Base-by-base conservation (phyloP, 92 coral and sea anemone genomes). In the Phenganax marumi region DNA sequence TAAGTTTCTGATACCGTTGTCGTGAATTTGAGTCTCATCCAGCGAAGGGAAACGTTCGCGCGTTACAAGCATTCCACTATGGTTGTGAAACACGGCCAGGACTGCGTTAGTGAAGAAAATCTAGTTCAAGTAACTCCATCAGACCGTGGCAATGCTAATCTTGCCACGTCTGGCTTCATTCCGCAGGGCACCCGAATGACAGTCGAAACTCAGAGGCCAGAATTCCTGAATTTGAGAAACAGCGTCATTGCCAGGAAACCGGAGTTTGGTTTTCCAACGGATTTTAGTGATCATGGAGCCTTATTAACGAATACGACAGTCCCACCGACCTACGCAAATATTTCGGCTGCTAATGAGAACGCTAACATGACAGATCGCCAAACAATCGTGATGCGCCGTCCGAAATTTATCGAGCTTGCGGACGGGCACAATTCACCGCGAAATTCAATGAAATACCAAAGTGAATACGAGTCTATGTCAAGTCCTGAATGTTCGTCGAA, bases 381-480 rank as follows among this genome's bases (percentile, higher is more conserved):
- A 5, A 19, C 21, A 13, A 54, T 77, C 81, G 81, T 54, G 26
- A 11, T 58, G 12, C 63, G 33, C 51, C 81, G 81, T 22, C 33
- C 43, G 22, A 13, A 33, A 54, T 77, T 43, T 4, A 13, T 77
- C 53, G 81, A 56, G 16, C 60, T 53, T 21, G 60, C 55, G 17
- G 81, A 77, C 52, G 70, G 63, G 55, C 22, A 19, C 6, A 54
- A 21, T 77, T 77, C 53, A 23, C 52, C 81, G 24, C 81, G 70
- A 56, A 14, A 52, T 77, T 64, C 50, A 33, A 77, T 12, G 13
- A 77, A 43, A 50, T 77, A 54, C 49, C 21, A 56, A 33, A 48
- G 49, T 22, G 81, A 77, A 22, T 77, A 77, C 23, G 81, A 77
- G 17, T 77, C 55, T 39, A 77, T 77, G 81, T 77, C 81, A n/a